Base-by-base conservation (phyloP, 1,140 invertebrate genomes). In the Cydia splendana region DNA sequence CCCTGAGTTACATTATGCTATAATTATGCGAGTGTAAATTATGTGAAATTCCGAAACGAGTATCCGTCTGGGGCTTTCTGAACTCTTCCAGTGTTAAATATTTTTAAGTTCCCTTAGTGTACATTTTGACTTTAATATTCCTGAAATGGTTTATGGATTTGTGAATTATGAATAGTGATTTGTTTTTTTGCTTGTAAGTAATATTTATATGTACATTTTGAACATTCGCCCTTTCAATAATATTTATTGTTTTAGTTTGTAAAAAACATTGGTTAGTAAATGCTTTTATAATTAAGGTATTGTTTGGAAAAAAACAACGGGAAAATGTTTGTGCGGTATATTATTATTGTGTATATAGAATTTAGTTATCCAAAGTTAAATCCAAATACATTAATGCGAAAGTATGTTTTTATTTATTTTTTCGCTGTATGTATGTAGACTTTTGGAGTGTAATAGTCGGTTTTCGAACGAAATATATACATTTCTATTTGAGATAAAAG, bases 161-260 rank as follows among this genome's bases (percentile, higher is more conserved):
- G 81, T 81, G 80, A 80, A 87, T 83, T 81, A 82, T 83, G 84
- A 77, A 71, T 82, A 84, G 80, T 80, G 82, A 85, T 89, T 83
- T 84, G 85, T 89, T 87, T 62, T 48, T 83, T 86, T 81, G 87
- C 87, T 86, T 92, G 91, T 92, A 91, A 91, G 88, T 91, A 81
- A 89, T 79, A 86, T 88, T 86, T 89, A 87, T 89, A 89, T 92
- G 91, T 91, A 92, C 78, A 91, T 92, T 92, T 91, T 91, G 89
- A 90, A 89, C 81, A 88, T 53, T 76, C 77, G 78, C 38, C 81
- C 71, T 84, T 80, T 77, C 84, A 78, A 78, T 75, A 53, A 79
- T 74, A 48, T 81, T 87, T 79, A 80, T 87, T 86, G 80, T 84
- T 90, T 87, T 85, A 84, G 83, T 83, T 87, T 90, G 86, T 89